Evolutionary conservation across 2,888 invertebrate species (phyloP).

Genomic region (Acrobasis suavella): DNA sequence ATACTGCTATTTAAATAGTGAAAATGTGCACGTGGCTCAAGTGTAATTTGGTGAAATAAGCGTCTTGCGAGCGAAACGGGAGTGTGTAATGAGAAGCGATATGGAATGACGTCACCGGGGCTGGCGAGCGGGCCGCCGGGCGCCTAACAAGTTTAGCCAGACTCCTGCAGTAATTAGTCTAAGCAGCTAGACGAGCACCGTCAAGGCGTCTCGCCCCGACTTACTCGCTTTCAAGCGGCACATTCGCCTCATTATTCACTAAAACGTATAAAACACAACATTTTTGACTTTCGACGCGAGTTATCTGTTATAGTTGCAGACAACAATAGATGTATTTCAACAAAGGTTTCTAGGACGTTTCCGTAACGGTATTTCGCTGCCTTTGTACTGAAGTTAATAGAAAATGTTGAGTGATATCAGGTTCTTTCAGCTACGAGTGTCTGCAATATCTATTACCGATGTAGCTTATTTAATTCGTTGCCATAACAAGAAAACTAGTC

Average conservation of each 20-base stretch:
- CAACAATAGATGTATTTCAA: constrained; percentile 66
- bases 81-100: constrained; percentile 45
- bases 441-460: constrained; percentile 40
- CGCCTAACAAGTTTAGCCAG: constrained; percentile 68
- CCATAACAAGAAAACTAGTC: background rate
- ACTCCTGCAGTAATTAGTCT: constrained; percentile 73
- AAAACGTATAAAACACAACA: constrained; percentile 41
- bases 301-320: constrained; percentile 56
- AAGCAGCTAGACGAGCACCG: constrained; percentile 59
- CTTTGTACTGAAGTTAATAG: constrained; percentile 65
- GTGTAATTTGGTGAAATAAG: constrained; percentile 52
- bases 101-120: constrained; percentile 42
- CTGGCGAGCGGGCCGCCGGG: constrained; percentile 32
- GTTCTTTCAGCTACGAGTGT: constrained; percentile 49
- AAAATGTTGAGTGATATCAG: constrained; percentile 61
- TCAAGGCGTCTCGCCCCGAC: constrained; percentile 49
- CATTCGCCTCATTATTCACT: constrained; percentile 47
- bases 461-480: constrained; percentile 37
- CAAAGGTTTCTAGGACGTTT: constrained; percentile 69
- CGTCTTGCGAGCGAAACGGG: constrained; percentile 36
- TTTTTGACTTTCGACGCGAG: constrained; percentile 48
- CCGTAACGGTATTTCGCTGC: constrained; percentile 66
- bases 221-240: constrained; percentile 50
- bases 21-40: constrained; percentile 40
- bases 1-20: constrained; percentile 30